Percentiles rank a stretch among this genome's conserved stretches.
These are phyloP conservation scores for Caenorhabditis sinica DNA, from an alignment of 2,888 invertebrate genomes.

Conservation along the genomic window DNA sequence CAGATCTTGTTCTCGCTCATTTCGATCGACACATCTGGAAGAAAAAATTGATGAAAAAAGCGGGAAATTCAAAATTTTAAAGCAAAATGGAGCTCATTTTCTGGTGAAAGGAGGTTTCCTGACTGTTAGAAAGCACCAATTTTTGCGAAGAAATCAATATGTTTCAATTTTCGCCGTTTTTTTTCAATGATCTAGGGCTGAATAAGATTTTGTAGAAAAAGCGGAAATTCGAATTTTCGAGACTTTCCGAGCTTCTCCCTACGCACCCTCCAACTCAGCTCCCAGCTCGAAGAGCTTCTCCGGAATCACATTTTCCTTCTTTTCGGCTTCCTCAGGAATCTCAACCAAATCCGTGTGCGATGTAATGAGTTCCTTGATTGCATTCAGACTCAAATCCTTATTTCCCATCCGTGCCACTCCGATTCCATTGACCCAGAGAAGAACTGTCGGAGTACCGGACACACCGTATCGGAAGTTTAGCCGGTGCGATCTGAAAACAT, in stretches of 20 bases:
- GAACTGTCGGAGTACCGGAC: conserved; percentile 92
- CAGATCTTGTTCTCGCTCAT: conserved; percentile 12
- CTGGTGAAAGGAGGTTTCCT: too few relatives aligned
- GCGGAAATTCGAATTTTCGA: too few relatives aligned
- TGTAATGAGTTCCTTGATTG: conserved; percentile 33
- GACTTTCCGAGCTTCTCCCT: too few relatives aligned
- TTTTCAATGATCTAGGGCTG: not conserved
- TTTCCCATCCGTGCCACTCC: conserved; percentile 90
- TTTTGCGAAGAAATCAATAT: too few relatives aligned
- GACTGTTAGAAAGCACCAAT: too few relatives aligned
- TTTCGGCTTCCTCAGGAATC: not conserved
- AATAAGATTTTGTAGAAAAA: too few relatives aligned
- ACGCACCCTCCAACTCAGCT: conserved; percentile 28
- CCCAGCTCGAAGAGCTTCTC: conserved; percentile 24
- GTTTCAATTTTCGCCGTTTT: not conserved
- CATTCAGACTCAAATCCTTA: conserved; percentile 12
- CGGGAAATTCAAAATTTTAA: not conserved
- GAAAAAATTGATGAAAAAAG: not conserved
- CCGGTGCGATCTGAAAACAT: conserved; percentile 73
- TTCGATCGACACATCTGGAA: conserved; percentile 24
- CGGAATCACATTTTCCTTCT: conserved; percentile 4
- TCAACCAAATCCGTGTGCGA: conserved; percentile 54
- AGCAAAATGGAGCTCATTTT: not conserved
- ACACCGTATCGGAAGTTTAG: conserved; percentile 94
- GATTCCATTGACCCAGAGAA: conserved; percentile 93